phyloP scores from a whole-genome alignment of 2,113 vertebrate genomes.

The Pantherophis guttatus region DNA sequence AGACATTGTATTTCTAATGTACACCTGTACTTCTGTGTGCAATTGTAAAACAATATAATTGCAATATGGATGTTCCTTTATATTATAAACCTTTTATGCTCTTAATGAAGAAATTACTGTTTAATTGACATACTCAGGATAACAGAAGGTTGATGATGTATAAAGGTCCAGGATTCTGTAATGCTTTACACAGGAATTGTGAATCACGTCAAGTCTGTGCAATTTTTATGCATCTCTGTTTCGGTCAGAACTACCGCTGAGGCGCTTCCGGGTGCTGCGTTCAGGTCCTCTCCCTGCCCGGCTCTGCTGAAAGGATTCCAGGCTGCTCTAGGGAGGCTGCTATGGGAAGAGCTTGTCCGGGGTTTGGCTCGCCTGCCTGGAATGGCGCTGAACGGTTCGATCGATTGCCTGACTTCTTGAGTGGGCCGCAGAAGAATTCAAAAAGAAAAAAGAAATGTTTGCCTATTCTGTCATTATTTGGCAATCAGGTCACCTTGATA shows the following conservation, averaged over 20 bases:
- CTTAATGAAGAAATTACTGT: slow-evolving; percentile 82
- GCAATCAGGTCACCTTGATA: slow-evolving; percentile 57
- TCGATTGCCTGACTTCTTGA: slow-evolving; percentile 50
- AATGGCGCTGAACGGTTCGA: slow-evolving; percentile 45
- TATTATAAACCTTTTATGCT: slow-evolving; percentile 90
- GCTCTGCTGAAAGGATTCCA: no score
- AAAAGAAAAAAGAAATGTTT: slow-evolving; percentile 16
- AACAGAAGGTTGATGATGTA: slow-evolving; percentile 79
- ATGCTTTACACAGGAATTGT: slow-evolving; percentile 73
- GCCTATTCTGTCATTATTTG: slow-evolving; percentile 63
- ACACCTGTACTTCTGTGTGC: slow-evolving; percentile 75
- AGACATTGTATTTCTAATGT: slow-evolving; percentile 79
- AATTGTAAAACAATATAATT: slow-evolving; percentile 80
- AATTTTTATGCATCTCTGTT: slow-evolving; percentile 34
- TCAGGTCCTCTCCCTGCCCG: not conserved
- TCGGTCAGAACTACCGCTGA: slow-evolving; percentile 61
- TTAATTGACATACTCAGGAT: slow-evolving; percentile 98
- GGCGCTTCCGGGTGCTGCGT: slow-evolving; percentile 7
- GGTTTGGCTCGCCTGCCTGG: slow-evolving; percentile 44
- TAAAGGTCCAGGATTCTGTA: slow-evolving; percentile 74
- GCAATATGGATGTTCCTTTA: slow-evolving; percentile 83
- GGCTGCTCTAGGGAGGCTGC: not conserved
- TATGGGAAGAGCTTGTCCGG: not conserved
- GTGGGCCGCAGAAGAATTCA: slow-evolving; percentile 47
- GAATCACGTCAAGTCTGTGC: slow-evolving; percentile 63